Conservation (phyloP, 2,113 vertebrate genomes). For the Oncorhynchus gorbuscha region DNA sequence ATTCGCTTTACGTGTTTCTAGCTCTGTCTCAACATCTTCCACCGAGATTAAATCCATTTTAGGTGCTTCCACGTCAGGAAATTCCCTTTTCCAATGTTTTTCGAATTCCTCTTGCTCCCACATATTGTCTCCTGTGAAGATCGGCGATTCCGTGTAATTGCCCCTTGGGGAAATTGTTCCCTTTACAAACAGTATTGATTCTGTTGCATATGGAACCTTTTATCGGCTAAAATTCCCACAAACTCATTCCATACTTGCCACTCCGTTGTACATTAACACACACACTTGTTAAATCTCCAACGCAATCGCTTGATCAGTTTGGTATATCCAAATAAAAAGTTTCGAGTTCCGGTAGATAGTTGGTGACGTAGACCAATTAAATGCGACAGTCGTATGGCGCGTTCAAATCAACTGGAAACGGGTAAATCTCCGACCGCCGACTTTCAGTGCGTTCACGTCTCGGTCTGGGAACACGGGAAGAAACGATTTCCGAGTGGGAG, state of each 20-base stretch:
- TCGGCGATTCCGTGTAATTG: background rate
- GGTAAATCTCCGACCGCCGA: no score
- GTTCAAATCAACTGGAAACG: no score
- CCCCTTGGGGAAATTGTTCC: background rate
- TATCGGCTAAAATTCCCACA: background rate
- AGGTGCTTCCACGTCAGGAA: slow-evolving; percentile 81
- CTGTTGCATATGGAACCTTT: slow-evolving; percentile 5
- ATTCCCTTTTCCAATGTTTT: slow-evolving; percentile 86
- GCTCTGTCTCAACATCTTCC: slow-evolving; percentile 80
- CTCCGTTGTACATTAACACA: background rate
- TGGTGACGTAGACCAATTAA: slow-evolving; percentile 51
- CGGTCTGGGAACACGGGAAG: no score
- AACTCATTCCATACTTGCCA: background rate
- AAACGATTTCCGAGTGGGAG: no score
- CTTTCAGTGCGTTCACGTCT: no score
- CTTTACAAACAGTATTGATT: background rate
- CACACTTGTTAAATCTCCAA: slow-evolving; percentile 11
- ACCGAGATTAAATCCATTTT: slow-evolving; percentile 78
- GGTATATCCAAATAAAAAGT: slow-evolving; percentile 32
- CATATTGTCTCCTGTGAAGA: slow-evolving; percentile 59
- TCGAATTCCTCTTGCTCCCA: slow-evolving; percentile 87
- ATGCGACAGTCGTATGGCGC: background rate
- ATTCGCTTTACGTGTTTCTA: slow-evolving; percentile 79
- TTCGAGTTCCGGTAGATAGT: slow-evolving; percentile 49
- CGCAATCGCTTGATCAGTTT: background rate